Evolutionary conservation across 2,113 vertebrate genomes (phyloP).

Genomic region (Atrichornis clamosus): DNA sequence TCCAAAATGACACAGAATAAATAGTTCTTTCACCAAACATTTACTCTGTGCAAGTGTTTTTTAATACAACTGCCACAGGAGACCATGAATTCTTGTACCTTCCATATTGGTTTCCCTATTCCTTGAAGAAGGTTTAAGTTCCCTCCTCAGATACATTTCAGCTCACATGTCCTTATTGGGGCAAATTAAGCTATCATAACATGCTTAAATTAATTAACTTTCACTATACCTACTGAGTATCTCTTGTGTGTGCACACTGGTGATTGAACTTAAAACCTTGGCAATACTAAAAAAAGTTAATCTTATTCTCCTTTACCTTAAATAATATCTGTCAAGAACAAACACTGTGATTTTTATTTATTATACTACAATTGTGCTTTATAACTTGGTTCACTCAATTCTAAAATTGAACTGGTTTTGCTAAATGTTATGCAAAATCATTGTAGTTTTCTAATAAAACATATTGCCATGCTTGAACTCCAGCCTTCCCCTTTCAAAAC

Average conservation of each 20-base stretch:
- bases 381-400: not conserved
- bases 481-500: not conserved
- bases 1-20: not conserved
- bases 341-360: not conserved
- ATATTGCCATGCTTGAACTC: not conserved
- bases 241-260: rapidly evolving
- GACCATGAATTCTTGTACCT: not conserved
- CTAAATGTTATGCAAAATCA: not conserved
- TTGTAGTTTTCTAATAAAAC: not conserved
- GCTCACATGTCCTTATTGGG: rapidly evolving
- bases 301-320: not conserved
- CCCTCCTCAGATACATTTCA: not conserved
- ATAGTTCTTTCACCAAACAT: not conserved
- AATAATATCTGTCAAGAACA: not conserved
- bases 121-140: not conserved
- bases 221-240: not conserved
- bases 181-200: not conserved
- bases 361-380: not conserved
- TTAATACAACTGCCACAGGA: not conserved
- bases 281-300: not conserved
- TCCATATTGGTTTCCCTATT: not conserved
- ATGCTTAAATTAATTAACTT: not conserved
- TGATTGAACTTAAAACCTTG: not conserved
- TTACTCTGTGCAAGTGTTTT: not conserved
- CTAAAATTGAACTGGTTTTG: not conserved